Conservation (phyloP, 2,113 vertebrate species). For the Channa argus region DNA sequence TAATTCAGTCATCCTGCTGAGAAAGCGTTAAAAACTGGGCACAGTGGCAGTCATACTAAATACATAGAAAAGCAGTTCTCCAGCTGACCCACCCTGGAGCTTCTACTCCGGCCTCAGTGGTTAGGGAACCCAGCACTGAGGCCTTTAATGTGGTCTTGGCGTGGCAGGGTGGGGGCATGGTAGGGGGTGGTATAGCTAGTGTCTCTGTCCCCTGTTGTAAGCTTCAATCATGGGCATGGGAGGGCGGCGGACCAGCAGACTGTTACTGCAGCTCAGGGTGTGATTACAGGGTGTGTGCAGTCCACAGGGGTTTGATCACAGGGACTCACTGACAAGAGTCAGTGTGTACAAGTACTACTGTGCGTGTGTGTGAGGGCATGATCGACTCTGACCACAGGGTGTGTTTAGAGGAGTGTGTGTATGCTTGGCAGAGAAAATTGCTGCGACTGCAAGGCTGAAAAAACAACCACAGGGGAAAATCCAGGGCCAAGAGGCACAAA, state of each 20-base stretch:
- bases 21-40: constrained; percentile 2
- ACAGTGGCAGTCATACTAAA: constrained; percentile 22
- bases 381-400: constrained; percentile 45
- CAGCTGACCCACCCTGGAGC: constrained; percentile 39
- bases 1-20: background rate
- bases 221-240: constrained; percentile 66
- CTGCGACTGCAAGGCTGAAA: constrained; percentile 44
- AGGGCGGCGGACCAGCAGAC: constrained; percentile 33
- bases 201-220: constrained; percentile 9
- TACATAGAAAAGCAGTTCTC: constrained; percentile 27
- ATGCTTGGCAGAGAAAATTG: constrained; percentile 43
- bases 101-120: constrained; percentile 2
- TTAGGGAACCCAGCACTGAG: constrained; percentile 30
- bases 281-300: constrained; percentile 70
- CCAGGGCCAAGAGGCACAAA: constrained; percentile 28
- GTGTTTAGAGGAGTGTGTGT: constrained; percentile 42
- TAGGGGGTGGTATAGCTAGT: background rate
- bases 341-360: background rate
- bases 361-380: constrained; percentile 1
- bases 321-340: constrained; percentile 25
- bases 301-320: constrained; percentile 59
- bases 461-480: constrained; percentile 42
- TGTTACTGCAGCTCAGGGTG: constrained; percentile 50
- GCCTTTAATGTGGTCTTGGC: constrained; percentile 59
- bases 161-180: constrained; percentile 4